These are phyloP conservation scores for Coregonus clupeaformis DNA, from an alignment of 2,113 vertebrate species.

Conservation along the genomic window DNA sequence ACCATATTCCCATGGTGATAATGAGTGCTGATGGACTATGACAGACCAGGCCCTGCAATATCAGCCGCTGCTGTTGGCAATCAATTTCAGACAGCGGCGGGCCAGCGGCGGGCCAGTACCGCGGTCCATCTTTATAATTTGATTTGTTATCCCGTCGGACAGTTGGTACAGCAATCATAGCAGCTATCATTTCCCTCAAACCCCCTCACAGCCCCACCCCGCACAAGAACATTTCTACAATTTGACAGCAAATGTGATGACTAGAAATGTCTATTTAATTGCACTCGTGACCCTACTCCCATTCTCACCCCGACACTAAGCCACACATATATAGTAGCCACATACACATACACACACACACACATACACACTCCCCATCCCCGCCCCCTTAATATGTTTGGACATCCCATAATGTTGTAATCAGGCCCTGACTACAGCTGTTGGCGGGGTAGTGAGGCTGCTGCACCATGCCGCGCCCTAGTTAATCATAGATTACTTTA, in stretches of 20 bases:
- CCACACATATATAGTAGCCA: too few species aligned
- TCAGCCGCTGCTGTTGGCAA: constrained; percentile 60
- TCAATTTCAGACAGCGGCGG: constrained; percentile 61
- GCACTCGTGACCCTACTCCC: neutral
- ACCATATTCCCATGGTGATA: constrained; percentile 63
- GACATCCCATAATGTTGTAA: constrained; percentile 68
- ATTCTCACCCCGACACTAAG: too few species aligned
- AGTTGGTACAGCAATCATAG: constrained; percentile 68
- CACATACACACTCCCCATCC: constrained; percentile 47
- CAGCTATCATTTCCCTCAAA: constrained; percentile 46
- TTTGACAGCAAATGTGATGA: constrained; percentile 28
- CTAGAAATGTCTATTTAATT: constrained; percentile 43
- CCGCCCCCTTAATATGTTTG: constrained; percentile 58
- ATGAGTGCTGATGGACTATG: constrained; percentile 69
- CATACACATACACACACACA: neutral
- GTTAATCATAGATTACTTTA: constrained; percentile 81
- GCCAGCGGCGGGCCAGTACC: constrained; percentile 34
- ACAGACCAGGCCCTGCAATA: constrained; percentile 58
- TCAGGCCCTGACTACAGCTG: constrained; percentile 69
- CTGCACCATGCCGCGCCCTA: constrained; percentile 41
- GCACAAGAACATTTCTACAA: constrained; percentile 33
- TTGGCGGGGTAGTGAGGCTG: constrained; percentile 54
- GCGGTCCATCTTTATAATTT: constrained; percentile 69
- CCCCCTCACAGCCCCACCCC: constrained; percentile 29
- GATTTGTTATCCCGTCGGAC: constrained; percentile 72